A percentile compares a stretch with the other conserved stretches of the same genome.
These are phyloP conservation scores for Pollenia labialis DNA, from an alignment of 2,888 invertebrate species.

Conservation along the genomic window DNA sequence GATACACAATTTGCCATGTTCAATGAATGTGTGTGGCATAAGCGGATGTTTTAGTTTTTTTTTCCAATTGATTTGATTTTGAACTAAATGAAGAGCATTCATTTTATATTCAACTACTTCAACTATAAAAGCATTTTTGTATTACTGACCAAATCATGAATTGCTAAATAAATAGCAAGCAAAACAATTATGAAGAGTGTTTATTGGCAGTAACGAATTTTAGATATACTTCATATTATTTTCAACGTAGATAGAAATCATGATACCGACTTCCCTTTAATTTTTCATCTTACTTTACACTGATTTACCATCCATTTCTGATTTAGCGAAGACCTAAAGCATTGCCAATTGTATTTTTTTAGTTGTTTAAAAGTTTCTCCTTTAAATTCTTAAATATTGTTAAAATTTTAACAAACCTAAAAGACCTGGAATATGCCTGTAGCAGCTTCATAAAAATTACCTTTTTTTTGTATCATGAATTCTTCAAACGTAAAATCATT, in stretches of 20 bases:
- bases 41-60: not conserved
- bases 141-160: not conserved
- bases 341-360: too few species aligned
- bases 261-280: too few species aligned
- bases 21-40: not conserved
- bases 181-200: not conserved
- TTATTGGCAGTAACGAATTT: too few species aligned
- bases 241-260: too few species aligned
- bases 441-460: not conserved
- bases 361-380: not conserved
- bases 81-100: not conserved
- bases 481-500: not conserved
- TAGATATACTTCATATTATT: too few species aligned
- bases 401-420: too few species aligned
- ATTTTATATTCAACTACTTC: slow-evolving; percentile 12
- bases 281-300: too few species aligned
- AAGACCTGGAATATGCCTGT: not conserved
- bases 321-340: too few species aligned
- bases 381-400: not conserved
- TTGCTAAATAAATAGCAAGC: not conserved
- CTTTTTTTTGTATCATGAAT: not conserved
- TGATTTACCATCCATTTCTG: too few species aligned
- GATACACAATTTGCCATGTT: too few species aligned
- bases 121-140: not conserved
- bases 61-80: slow-evolving; percentile 2